Percentiles rank a stretch among this genome's conserved stretches.
Conservation (phyloP, 2,113 vertebrate genomes). For the Gallinago jamesoni region DNA sequence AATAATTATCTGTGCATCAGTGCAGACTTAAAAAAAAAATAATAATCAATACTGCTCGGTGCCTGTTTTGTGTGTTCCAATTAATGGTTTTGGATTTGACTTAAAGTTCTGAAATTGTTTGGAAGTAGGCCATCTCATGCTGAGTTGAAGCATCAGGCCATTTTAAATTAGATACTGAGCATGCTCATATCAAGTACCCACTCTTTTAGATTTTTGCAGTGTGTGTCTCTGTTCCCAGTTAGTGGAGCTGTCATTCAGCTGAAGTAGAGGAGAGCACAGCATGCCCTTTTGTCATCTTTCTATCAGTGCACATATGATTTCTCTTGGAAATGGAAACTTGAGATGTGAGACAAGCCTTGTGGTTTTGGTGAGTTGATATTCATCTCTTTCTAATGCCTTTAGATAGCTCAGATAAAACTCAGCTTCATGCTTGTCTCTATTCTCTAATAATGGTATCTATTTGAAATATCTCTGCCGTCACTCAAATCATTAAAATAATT, state of each 20-base stretch:
- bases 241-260: conserved; percentile 36
- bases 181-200: conserved; percentile 69
- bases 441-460: not conserved
- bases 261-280: conserved; percentile 26
- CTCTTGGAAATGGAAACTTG: conserved; percentile 11
- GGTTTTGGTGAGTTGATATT: conserved; percentile 64
- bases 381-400: conserved; percentile 17
- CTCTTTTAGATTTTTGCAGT: conserved; percentile 30
- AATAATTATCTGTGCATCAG: conserved; percentile 17
- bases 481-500: not conserved
- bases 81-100: conserved; percentile 54
- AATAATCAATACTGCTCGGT: conserved; percentile 13
- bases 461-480: not conserved
- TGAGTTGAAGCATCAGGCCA: conserved; percentile 63
- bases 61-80: conserved; percentile 4
- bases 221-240: conserved; percentile 28
- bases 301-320: conserved; percentile 28
- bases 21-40: not conserved
- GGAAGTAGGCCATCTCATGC: conserved; percentile 76
- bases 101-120: conserved; percentile 47
- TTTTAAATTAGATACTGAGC: conserved; percentile 71
- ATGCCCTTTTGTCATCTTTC: conserved; percentile 47
- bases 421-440: not conserved
- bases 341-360: conserved; percentile 30
- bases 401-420: not conserved